phyloP scores from a whole-genome alignment of 2,113 vertebrate genomes.

The Anguilla japonica region DNA sequence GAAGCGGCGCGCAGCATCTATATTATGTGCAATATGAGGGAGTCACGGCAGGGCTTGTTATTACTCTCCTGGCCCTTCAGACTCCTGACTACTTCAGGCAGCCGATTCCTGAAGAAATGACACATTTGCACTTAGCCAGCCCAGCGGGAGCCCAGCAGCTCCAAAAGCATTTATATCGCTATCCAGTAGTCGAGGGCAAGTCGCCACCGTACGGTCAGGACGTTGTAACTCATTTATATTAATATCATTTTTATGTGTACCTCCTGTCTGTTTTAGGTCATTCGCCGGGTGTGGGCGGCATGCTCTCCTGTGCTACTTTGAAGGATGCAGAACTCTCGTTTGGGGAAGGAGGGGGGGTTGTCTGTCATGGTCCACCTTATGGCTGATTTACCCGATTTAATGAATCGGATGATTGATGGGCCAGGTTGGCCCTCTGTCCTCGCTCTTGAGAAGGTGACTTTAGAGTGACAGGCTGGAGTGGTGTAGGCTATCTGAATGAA shows the following conservation, averaged over 20 bases:
- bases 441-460: not conserved
- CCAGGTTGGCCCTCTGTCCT: not conserved
- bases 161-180: not conserved
- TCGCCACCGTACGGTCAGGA: not conserved
- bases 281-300: not conserved
- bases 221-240: not conserved
- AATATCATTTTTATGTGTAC: not conserved
- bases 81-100: not conserved
- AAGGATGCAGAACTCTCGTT: not conserved
- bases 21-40: not conserved
- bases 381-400: constrained; percentile 16
- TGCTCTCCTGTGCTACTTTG: not conserved
- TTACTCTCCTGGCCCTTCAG: not conserved
- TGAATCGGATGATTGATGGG: constrained; percentile 5
- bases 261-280: not conserved
- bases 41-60: not conserved
- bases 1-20: not conserved
- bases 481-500: too few species aligned
- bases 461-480: not conserved
- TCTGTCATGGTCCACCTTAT: not conserved
- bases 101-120: not conserved
- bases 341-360: not conserved
- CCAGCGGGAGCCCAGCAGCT: not conserved
- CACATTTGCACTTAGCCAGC: not conserved
- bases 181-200: not conserved